A percentile compares a stretch with the other conserved stretches of the same genome.
These are phyloP conservation scores for Gymnorhina tibicen DNA, from an alignment of 2,113 vertebrate species.

Conservation along the genomic window DNA sequence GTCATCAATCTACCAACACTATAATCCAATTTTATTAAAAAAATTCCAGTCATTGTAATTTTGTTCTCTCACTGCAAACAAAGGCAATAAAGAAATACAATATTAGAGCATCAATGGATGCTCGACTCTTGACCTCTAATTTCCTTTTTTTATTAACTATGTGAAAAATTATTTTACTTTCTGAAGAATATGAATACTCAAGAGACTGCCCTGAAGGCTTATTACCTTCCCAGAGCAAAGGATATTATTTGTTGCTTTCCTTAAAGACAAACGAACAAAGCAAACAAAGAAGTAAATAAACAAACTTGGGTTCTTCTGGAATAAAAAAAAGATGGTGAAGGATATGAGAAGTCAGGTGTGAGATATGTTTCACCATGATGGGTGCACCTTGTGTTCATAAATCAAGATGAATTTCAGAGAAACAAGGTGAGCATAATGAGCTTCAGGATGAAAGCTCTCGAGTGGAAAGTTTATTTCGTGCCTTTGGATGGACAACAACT, in stretches of 20 bases:
- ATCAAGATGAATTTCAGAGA: background rate
- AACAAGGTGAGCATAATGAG: rapidly evolving
- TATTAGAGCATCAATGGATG: background rate
- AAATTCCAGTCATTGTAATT: background rate
- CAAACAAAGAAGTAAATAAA: background rate
- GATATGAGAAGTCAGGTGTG: background rate
- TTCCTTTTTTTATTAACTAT: background rate
- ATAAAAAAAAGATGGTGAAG: background rate
- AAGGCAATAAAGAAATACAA: background rate
- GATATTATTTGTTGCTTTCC: background rate
- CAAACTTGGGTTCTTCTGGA: background rate
- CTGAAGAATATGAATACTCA: background rate
- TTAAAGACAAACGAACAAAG: background rate
- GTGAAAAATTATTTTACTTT: background rate
- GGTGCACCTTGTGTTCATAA: background rate
- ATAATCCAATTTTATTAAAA: background rate
- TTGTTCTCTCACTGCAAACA: background rate
- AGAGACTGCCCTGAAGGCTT: background rate
- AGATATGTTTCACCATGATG: background rate
- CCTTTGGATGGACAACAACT: background rate
- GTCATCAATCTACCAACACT: background rate
- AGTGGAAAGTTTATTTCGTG: background rate
- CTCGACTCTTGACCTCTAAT: background rate
- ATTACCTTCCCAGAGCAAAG: background rate
- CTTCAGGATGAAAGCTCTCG: background rate